Evolutionary conservation across 35 echinoderm and acorn worm genomes (phyloP), one percentile per base, ranked within the genome.

Genomic region (Heliocidaris tuberculata): DNA sequence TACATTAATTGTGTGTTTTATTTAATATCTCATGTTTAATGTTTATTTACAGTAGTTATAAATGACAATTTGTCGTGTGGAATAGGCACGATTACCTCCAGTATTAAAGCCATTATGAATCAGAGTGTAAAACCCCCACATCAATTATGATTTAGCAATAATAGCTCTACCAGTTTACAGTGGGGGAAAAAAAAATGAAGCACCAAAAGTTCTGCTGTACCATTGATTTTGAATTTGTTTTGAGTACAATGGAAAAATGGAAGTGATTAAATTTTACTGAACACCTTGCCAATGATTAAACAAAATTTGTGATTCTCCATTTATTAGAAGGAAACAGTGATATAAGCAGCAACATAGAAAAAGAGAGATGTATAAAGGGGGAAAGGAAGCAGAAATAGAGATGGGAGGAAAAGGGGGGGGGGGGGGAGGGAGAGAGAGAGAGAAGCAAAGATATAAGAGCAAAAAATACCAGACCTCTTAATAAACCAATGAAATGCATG

Each of bases 251-350:
- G 19, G 21, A 78, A 70, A 78, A 78, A 78, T 27, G 27, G 65
- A n/a, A 78, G 27, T 78, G 65, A 78, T 78, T 78, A 78, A 78
- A 78, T 78, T 78, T n/a, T 78, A 78, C 65, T 78, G 10, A 78
- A 78, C 65, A 78, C 65, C 65, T 78, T 78, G 65, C 65, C 65
- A 78, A 78, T 78, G 27, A 78, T 7, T 21, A 78, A 78, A 78
- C 7, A 2, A 56, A 42, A 56, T 78, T 78, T 78, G 65, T 78
- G 17, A 21, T 78, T 78, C 27, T 24, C 27, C 65, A 78, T 78
- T 78, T n/a, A 78, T 19, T 12, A 56, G 52, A 13, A 56, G 52
- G 52, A 56, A 10, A 56, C 6, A 52, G 50, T 7, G 50, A 52
- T 52, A 52, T 56, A 9, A 56, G 52, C 52, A 56, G 52, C 52